Evolutionary conservation across 2,888 invertebrate genomes (phyloP).

Genomic region (Sericinus montela): DNA sequence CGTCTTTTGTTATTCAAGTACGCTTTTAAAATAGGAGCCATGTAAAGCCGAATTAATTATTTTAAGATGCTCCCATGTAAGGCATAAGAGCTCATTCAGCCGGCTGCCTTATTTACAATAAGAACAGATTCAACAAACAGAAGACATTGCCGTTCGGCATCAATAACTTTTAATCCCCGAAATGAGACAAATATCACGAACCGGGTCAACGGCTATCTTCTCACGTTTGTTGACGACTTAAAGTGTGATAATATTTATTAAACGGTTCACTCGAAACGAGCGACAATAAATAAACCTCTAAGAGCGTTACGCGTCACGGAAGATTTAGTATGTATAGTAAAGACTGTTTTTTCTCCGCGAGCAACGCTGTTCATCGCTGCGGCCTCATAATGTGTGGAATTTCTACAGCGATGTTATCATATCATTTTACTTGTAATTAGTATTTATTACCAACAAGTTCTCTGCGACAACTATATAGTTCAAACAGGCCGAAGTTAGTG

Average conservation of each 20-base stretch:
- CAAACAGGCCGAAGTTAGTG: constrained; percentile 50
- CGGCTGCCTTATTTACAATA: constrained; percentile 63
- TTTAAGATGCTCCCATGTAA: constrained; percentile 45
- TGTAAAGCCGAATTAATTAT: constrained; percentile 66
- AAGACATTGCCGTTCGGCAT: constrained; percentile 56
- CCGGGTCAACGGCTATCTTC: constrained; percentile 75
- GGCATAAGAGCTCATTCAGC: constrained; percentile 44
- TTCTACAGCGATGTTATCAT: constrained; percentile 67
- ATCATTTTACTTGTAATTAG: constrained; percentile 76
- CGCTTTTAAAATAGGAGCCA: constrained; percentile 54
- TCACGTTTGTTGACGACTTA: constrained; percentile 76
- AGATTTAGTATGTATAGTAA: constrained; percentile 71
- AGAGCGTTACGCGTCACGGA: constrained; percentile 70
- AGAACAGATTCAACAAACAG: constrained; percentile 66
- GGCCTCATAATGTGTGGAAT: constrained; percentile 55
- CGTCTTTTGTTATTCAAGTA: constrained; percentile 68
- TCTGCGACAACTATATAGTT: constrained; percentile 31
- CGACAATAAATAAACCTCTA: constrained; percentile 70
- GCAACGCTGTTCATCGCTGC: constrained; percentile 32
- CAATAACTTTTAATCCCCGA: constrained; percentile 71
- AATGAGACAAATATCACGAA: constrained; percentile 77
- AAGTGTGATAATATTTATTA: constrained; percentile 78
- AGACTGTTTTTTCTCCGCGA: constrained; percentile 51
- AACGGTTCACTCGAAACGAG: constrained; percentile 69
- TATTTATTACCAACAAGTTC: constrained; percentile 70